These are phyloP conservation scores for Lateolabrax maculatus DNA, from an alignment of 2,797 vertebrate species.

Conservation along the genomic window DNA sequence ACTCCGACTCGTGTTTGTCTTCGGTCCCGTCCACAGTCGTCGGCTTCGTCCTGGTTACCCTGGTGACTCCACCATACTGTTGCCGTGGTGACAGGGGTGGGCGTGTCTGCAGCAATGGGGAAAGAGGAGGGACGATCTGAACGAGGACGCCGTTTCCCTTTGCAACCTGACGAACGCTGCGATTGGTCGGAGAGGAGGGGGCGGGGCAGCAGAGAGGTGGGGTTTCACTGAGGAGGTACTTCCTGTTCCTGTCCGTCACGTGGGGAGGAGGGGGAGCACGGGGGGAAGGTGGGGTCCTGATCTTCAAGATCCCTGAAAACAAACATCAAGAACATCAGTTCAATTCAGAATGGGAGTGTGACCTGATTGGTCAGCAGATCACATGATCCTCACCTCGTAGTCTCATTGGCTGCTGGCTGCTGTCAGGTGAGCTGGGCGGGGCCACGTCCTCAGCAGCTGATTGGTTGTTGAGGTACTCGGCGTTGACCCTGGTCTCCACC, in stretches of 20 bases:
- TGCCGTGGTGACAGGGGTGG: slow-evolving; percentile 63
- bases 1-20: slow-evolving; percentile 86
- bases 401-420: slow-evolving; percentile 85
- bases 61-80: slow-evolving; percentile 86
- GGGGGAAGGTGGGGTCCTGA: slow-evolving; percentile 82
- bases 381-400: slow-evolving; percentile 85
- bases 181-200: slow-evolving; percentile 82
- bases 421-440: slow-evolving; percentile 76
- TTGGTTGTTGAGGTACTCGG: slow-evolving; percentile 43
- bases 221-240: neutral
- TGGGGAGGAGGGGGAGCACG: slow-evolving; percentile 63
- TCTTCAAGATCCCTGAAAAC: slow-evolving; percentile 90
- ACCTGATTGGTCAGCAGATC: slow-evolving; percentile 3
- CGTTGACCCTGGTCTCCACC: slow-evolving; percentile 89
- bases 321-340: neutral
- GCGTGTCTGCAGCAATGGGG: slow-evolving; percentile 71
- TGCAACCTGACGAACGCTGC: slow-evolving; percentile 73
- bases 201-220: slow-evolving; percentile 56
- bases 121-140: slow-evolving; percentile 67
- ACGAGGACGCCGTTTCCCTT: slow-evolving; percentile 72
- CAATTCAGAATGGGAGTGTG: neutral
- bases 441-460: slow-evolving; percentile 72
- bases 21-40: slow-evolving; percentile 33
- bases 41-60: slow-evolving; percentile 81
- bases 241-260: no score